Evolutionary conservation across 2,888 invertebrate genomes (phyloP), one percentile per base, ranked within the genome.

Genomic region (Andricus curvator): DNA sequence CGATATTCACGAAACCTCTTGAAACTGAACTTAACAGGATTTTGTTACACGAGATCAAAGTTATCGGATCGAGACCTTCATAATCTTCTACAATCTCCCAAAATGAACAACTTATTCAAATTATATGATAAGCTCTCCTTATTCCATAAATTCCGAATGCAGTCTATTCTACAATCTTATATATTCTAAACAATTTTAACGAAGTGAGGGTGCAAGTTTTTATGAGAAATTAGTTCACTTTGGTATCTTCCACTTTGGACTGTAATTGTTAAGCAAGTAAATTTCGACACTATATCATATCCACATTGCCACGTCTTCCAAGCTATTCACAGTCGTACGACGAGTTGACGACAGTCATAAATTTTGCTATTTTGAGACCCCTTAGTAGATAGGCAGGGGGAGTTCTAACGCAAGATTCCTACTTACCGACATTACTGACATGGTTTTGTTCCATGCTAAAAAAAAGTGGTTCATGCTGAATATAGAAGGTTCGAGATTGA

Each of bases 261-360:
- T 37, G n/a, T 22, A 37, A 13, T 41, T n/a, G 8, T n/a, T 68
- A 15, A 44, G n/a, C n/a, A 37, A 8, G 22, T 37, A 68, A 25
- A 9, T 48, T 68, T 25, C 9, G 68, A 25, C 48, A 6, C 25
- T 68, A 68, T 25, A 25, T 68, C n/a, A 51, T 51, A 5, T 20
- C 5, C 4, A 17, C 20, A 74, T 51, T 74, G 29, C 56, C 33
- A 51, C 17, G 22, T 17, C 17, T 74, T 51, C n/a, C 25, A 74
- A 33, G 29, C 33, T 56, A 74, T 74, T 74, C 33, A 1, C n/a
- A 51, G 29, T 74, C n/a, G 15, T 67, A 29, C 29, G 64, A 25
- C 17, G 56, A 74, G 48, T 25, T 29, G 64, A 64, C 64, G 70
- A 74, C 51, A 74, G 70, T 74, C 51, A 51, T 74, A 48, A 74